Base-by-base conservation (phyloP, 2,888 invertebrate genomes). In the Archaeoteleia sp. region DNA sequence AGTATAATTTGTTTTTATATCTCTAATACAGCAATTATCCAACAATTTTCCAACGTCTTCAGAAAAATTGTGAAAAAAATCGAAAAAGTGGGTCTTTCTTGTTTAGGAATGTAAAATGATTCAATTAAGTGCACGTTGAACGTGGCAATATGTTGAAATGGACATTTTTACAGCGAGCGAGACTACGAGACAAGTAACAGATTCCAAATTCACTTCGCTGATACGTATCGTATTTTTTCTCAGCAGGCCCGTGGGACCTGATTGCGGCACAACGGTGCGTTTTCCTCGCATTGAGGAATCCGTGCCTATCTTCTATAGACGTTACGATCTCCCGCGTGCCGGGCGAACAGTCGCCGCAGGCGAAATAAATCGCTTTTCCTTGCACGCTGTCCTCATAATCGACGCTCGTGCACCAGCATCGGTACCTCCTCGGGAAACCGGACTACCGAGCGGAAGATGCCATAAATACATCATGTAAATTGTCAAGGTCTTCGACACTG, bases 391-490 rank as follows among this genome's bases (percentile, higher is more conserved):
- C 8, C 35, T 35, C 35, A 35, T 35, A 29, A 49, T 61, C 46
- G 55, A 54, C 67, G 39, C 61, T 49, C 57, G 49, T 55, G 53
- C 39, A 34, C 34, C 17, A 29, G 49, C 32, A 51, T 45, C 53
- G 49, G 5, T 55, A 39, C 8, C 39, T 30, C 8, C 39, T 30
- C 7, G 51, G 42, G 60, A 20, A 37, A 40, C 49, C 34, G 10
- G 14, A 10, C 39, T 14, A 13, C 13, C n/a, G 40, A 46, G 39
- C 20, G 46, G 9, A 15, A 25, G 23, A 15, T 27, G 30, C 65
- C 57, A 55, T 57, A 62, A 51, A 71, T 69, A 69, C 67, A 67
- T 69, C 69, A 67, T 67, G 61, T 49, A 57, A 58, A 71, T 66
- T 46, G 53, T 32, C 45, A 46, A 53, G 49, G 51, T 67, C 67